Conservation (phyloP, 1,140 invertebrate species). For the Ladona fulva region DNA sequence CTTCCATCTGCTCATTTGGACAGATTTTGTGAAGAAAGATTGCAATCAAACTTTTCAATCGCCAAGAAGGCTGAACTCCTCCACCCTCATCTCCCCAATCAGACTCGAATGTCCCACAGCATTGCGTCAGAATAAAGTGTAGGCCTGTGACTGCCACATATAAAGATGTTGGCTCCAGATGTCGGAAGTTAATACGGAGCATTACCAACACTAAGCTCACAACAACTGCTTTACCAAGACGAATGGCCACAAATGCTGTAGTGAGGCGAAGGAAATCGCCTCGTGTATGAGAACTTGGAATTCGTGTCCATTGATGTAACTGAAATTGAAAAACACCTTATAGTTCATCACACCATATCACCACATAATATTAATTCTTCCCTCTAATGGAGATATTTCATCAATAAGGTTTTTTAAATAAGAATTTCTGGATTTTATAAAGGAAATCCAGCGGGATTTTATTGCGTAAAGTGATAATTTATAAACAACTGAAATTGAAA, state of each 20-base stretch:
- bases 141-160: conserved; percentile 27
- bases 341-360: too few relatives aligned
- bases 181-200: conserved; percentile 27
- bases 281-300: not conserved
- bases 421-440: too few relatives aligned
- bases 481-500: too few relatives aligned
- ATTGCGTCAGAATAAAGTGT: conserved; percentile 30
- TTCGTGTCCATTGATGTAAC: conserved; percentile 7
- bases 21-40: not conserved
- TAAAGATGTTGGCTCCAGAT: conserved; percentile 26
- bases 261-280: conserved; percentile 23
- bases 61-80: not conserved
- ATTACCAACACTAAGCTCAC: conserved; percentile 28
- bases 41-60: not conserved
- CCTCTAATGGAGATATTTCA: too few relatives aligned
- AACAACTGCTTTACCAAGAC: conserved; percentile 28
- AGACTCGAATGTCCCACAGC: conserved; percentile 23
- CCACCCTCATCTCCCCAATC: not conserved
- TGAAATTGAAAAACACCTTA: not conserved
- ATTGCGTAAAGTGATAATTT: too few relatives aligned
- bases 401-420: too few relatives aligned
- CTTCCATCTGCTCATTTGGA: not conserved
- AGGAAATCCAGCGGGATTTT: too few relatives aligned
- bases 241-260: conserved; percentile 24
- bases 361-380: too few relatives aligned